phyloP scores from a whole-genome alignment of 2,888 invertebrate species.

The Campaea margaritaria region DNA sequence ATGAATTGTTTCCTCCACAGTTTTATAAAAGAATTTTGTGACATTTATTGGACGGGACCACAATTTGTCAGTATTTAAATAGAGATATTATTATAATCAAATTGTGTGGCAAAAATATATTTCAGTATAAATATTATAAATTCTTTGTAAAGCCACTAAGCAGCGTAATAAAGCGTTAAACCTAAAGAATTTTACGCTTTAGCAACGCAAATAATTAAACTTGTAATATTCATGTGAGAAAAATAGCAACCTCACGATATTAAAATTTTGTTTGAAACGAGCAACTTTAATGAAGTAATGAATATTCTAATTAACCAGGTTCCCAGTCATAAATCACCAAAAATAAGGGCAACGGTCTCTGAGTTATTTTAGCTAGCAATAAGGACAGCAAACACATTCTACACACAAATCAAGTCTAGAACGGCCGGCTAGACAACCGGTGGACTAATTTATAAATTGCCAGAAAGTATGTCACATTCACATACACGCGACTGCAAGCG shows the following conservation, averaged over 20 bases:
- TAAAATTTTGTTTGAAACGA: conserved; percentile 5
- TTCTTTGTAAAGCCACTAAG: no score
- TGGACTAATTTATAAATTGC: conserved; percentile 47
- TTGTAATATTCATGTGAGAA: conserved; percentile 2
- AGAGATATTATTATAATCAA: no score
- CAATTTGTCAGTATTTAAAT: no score
- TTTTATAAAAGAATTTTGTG: conserved; percentile 9
- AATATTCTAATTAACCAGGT: conserved; percentile 23
- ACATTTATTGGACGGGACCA: background rate
- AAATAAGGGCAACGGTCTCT: conserved; percentile 22
- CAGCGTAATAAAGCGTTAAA: no score
- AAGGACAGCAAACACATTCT: conserved; percentile 35
- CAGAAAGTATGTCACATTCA: conserved; percentile 56
- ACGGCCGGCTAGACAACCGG: conserved; percentile 33
- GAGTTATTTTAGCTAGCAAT: conserved; percentile 34
- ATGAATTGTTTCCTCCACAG: conserved; percentile 25
- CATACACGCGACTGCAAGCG: conserved; percentile 34
- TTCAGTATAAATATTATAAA: no score
- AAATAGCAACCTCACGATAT: conserved; percentile 10
- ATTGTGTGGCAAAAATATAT: no score
- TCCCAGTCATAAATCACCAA: conserved; percentile 31
- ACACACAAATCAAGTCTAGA: conserved; percentile 38
- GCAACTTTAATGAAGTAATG: conserved; percentile 20
- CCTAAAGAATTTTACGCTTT: no score
- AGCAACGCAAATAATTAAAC: background rate